Base-by-base conservation (phyloP, 64 coral and sea anemone species). In the Stichodactyla helianthus region DNA sequence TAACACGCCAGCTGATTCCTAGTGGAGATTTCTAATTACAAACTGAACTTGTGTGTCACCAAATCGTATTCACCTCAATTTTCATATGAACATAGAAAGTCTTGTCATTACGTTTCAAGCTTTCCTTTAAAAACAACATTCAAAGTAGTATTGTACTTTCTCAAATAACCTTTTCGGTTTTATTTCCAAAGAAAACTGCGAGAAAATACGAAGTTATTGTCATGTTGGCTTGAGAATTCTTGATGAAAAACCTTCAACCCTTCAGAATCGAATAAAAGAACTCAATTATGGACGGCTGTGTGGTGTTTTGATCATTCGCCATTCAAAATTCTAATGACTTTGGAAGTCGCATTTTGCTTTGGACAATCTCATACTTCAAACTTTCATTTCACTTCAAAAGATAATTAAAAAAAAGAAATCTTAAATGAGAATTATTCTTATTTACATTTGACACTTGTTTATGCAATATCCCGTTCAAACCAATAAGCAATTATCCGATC, bases 401-500 rank as follows among this genome's bases (percentile, higher is more conserved):
- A 74, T 74, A 27, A 27, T 74, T 74, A 27, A 74, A 31, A 74
- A 74, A 27, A 10, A 13, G 26, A 74, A 27, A 31, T n/a, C 7
- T 65, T 22, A 20, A 65, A 65, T 44, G 62, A 65, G 22, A 65
- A 65, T 7, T 15, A 27, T 74, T 74, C 25, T 10, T 31, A 31
- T 74, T 74, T 74, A 74, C 11, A 31, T n/a, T 31, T 74, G 25
- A 74, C 68, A 74, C 68, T 74, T 74, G 68, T 74, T 74, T 74
- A 74, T 74, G 68, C 10, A 74, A 74, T 74, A 74, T 74, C 25
- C 23, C 68, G 68, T 74, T 74, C 68, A 27, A 31, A 74, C 23
- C 68, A 74, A 74, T 74, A 74, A 26, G 68, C 68, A 74, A 74
- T 74, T 74, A 74, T 23, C 4, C 68, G 10, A 31, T 74, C 68